Percentiles rank a stretch among this genome's conserved stretches.
phyloP scores from a whole-genome alignment of 1,140 invertebrate species.

The Homarus americanus region DNA sequence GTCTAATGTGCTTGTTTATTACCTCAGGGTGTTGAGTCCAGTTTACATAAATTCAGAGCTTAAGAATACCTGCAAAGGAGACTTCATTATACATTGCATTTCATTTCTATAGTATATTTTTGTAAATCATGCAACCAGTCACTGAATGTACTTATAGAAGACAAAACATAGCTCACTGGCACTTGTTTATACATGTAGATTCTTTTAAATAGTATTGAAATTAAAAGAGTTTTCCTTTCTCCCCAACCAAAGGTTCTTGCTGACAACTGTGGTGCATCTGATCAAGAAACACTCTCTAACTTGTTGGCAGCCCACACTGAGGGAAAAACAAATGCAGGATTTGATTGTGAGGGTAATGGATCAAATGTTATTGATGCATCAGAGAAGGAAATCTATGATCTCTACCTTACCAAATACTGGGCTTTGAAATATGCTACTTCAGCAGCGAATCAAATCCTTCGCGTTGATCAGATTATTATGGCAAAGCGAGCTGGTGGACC shows the following conservation, averaged over 20 bases:
- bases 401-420: conserved; percentile 94
- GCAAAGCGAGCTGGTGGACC: conserved; percentile 97
- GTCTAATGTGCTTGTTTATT: no score
- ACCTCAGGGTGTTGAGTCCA: no score
- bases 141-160: no score
- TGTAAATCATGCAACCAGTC: no score
- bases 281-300: conserved; percentile 92
- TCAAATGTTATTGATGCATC: conserved; percentile 85
- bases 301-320: conserved; percentile 94
- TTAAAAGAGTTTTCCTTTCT: not conserved
- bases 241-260: conserved; percentile 82
- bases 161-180: no score
- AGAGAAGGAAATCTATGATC: conserved; percentile 88
- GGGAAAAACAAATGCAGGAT: conserved; percentile 90
- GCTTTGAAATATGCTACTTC: conserved; percentile 96
- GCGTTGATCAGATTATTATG: conserved; percentile 99
- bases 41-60: no score
- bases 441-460: conserved; percentile 93
- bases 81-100: no score
- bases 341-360: conserved; percentile 84
- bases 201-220: not conserved
- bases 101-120: no score
- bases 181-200: no score
- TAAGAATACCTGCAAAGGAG: no score
- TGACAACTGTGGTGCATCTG: conserved; percentile 95